phyloP scores from a whole-genome alignment of 2,888 invertebrate species.

The Rotaria magnacalcarata region DNA sequence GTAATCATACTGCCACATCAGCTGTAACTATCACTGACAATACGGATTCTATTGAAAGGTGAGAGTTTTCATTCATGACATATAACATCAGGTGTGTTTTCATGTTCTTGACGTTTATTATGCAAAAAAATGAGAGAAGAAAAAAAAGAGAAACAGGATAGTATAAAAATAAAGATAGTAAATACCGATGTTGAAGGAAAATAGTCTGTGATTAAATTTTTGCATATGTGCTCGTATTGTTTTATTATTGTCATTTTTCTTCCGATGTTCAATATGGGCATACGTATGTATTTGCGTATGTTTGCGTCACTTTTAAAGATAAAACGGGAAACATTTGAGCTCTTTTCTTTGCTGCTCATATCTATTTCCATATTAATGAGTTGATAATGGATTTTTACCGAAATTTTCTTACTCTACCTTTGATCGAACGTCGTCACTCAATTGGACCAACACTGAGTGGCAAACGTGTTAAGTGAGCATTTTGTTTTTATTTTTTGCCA shows the following conservation, averaged over 20 bases:
- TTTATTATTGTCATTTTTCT: background rate
- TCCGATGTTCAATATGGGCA: background rate
- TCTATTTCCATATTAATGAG: background rate
- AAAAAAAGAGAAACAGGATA: background rate
- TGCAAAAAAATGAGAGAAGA: background rate
- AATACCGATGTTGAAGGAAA: background rate
- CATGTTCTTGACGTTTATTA: background rate
- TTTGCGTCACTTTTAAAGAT: background rate
- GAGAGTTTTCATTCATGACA: background rate
- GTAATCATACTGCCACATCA: background rate
- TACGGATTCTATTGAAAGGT: background rate
- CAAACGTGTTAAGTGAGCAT: conserved; percentile 7
- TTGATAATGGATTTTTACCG: background rate
- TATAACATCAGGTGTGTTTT: background rate
- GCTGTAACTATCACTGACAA: background rate
- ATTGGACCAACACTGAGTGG: background rate
- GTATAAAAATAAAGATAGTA: background rate
- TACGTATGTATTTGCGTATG: background rate
- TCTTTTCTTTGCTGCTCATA: background rate
- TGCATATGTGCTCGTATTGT: background rate
- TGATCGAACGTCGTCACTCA: background rate
- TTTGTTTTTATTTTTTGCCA: background rate
- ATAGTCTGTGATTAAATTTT: background rate
- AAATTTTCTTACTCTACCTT: background rate
- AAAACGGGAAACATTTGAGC: background rate